Evolutionary conservation across 2,888 invertebrate species (phyloP).

Genomic region (Sinotaia quadrata): DNA sequence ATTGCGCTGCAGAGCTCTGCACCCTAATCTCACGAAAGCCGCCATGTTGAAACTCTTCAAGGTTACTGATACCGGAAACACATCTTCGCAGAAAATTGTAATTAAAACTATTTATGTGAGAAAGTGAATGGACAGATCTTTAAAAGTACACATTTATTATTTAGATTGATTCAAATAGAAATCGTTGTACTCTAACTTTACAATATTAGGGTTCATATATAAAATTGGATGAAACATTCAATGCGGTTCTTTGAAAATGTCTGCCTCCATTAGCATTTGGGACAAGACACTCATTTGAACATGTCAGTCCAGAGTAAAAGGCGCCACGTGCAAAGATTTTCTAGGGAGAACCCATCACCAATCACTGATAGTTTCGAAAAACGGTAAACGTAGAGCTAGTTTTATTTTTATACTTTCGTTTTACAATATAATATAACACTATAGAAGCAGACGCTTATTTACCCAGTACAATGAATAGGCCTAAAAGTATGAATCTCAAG

Average conservation of each 20-base stretch:
- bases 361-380: constrained; percentile 3
- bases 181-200: no score
- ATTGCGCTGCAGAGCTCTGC: neutral
- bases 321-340: constrained; percentile 7
- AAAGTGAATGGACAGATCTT: no score
- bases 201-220: neutral
- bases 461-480: no score
- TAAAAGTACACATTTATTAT: no score
- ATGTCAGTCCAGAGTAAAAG: constrained; percentile 19
- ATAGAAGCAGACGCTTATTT: constrained; percentile 8
- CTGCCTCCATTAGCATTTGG: constrained; percentile 43
- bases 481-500: no score
- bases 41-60: constrained; percentile 26
- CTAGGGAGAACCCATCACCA: neutral
- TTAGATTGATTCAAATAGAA: no score
- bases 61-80: neutral
- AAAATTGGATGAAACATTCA: neutral
- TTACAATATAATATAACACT: neutral
- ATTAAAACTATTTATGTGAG: neutral
- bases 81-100: neutral
- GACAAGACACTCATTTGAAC: constrained; percentile 10
- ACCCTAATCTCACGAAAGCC: constrained; percentile 15
- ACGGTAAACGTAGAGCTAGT: constrained; percentile 9
- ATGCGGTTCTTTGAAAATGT: constrained; percentile 43
- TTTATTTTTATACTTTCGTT: neutral